A percentile compares a stretch with the other conserved stretches of the same genome.
phyloP scores from a whole-genome alignment of 2,888 invertebrate species.

The Nemotelus pantherinus region DNA sequence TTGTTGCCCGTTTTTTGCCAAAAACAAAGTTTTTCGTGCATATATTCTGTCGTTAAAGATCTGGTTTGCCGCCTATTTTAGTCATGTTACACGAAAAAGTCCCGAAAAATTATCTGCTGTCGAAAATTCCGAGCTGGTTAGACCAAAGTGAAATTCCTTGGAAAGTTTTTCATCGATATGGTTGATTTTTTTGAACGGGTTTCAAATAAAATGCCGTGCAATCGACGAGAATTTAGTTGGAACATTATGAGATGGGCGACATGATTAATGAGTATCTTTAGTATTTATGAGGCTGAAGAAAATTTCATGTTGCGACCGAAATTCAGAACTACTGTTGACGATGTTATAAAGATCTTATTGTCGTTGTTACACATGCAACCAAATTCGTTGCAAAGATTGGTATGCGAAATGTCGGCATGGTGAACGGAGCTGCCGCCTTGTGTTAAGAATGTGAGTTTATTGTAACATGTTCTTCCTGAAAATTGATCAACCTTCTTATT shows the following conservation, averaged over 20 bases:
- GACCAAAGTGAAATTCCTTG: neutral
- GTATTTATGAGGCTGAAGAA: constrained; percentile 41
- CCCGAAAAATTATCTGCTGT: neutral
- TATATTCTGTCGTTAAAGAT: constrained; percentile 5
- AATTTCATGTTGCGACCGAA: constrained; percentile 13
- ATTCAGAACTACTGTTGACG: neutral
- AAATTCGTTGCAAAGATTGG: too few relatives aligned
- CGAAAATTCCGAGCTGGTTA: constrained; percentile 1
- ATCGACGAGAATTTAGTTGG: constrained; percentile 15
- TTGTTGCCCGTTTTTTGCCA: constrained; percentile 5
- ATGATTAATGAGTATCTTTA: constrained; percentile 41
- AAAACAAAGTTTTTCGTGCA: constrained; percentile 2
- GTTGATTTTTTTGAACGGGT: neutral
- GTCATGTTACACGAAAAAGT: constrained; percentile 6
- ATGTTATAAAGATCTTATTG: too few relatives aligned
- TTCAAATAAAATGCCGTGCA: neutral
- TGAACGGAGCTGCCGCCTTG: too few relatives aligned
- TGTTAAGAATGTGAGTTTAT: too few relatives aligned
- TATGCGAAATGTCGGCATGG: too few relatives aligned
- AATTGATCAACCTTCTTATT: too few relatives aligned
- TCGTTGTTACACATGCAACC: too few relatives aligned
- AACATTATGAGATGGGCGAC: constrained; percentile 38
- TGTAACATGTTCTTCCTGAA: too few relatives aligned
- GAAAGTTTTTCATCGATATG: neutral
- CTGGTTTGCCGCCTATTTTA: constrained; percentile 24